Conservation (phyloP, 2,888 invertebrate genomes). For the Nysson spinosus region DNA sequence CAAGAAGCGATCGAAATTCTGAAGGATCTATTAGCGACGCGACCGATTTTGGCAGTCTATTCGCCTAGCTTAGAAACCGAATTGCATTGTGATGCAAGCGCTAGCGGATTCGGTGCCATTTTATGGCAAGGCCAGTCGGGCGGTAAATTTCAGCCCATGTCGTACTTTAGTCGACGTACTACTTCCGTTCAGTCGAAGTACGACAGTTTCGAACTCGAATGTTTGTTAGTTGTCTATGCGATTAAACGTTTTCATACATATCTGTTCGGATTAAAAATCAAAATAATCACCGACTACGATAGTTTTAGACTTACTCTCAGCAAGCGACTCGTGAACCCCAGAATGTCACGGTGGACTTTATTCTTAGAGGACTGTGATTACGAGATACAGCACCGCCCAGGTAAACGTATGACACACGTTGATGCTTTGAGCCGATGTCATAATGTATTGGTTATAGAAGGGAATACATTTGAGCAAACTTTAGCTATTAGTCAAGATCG, state of each 20-base stretch:
- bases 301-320: slow-evolving; percentile 23
- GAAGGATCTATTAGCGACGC: not conserved
- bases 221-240: slow-evolving; percentile 8
- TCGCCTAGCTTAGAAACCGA: slow-evolving; percentile 19
- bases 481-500: no score
- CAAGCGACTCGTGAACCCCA: slow-evolving; percentile 2
- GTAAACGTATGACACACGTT: slow-evolving; percentile 12
- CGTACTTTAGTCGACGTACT: slow-evolving; percentile 16
- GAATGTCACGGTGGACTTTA: no score
- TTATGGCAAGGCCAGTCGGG: slow-evolving; percentile 7
- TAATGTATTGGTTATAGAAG: not conserved
- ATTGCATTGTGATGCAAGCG: slow-evolving; percentile 28
- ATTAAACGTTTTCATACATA: slow-evolving; percentile 21
- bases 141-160: slow-evolving; percentile 4
- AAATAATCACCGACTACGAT: slow-evolving; percentile 20
- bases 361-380: slow-evolving; percentile 20
- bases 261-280: slow-evolving; percentile 12
- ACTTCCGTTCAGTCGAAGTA: slow-evolving; percentile 14
- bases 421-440: slow-evolving; percentile 28
- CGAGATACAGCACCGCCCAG: slow-evolving; percentile 15
- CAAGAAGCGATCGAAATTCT: slow-evolving; percentile 6
- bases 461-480: slow-evolving; percentile 3
- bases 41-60: slow-evolving; percentile 26
- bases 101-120: slow-evolving; percentile 23
- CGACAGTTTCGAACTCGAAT: slow-evolving; percentile 27